Evolutionary conservation across 2,888 invertebrate genomes (phyloP).

Genomic region (Seira ritae): DNA sequence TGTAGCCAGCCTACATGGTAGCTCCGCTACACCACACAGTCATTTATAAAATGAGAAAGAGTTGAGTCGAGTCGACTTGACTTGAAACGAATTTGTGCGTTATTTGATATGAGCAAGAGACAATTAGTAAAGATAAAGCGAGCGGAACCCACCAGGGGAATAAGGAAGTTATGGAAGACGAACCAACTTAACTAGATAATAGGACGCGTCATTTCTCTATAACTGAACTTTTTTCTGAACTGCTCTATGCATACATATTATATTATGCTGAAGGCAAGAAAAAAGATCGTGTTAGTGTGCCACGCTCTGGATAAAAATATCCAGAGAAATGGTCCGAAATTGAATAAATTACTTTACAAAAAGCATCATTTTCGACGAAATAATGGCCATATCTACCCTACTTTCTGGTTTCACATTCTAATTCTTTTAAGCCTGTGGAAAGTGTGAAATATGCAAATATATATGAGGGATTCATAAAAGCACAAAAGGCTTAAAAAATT

Average conservation of each 20-base stretch:
- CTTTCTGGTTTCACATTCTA: not conserved
- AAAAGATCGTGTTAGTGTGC: not conserved
- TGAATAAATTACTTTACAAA: not conserved
- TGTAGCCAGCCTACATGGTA: too few relatives aligned
- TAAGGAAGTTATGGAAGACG: slow-evolving; percentile 14
- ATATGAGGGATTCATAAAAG: not conserved
- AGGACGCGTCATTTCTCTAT: not conserved
- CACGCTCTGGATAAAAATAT: not conserved
- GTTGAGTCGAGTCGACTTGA: not conserved
- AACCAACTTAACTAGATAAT: slow-evolving; percentile 23
- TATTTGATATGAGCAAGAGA: slow-evolving; percentile 39
- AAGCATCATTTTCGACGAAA: not conserved
- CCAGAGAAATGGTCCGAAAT: not conserved
- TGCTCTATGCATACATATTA: slow-evolving; percentile 20
- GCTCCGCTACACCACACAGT: not conserved
- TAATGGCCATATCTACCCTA: not conserved
- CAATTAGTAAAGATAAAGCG: slow-evolving; percentile 49
- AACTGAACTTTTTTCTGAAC: too few relatives aligned
- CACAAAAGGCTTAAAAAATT: not conserved
- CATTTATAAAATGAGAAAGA: slow-evolving; percentile 24
- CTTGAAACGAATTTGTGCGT: slow-evolving; percentile 22
- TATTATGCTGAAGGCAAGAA: not conserved
- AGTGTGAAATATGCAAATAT: not conserved
- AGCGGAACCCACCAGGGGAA: slow-evolving; percentile 19
- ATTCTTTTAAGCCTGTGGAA: not conserved